Conservation (phyloP, 2,888 invertebrate species). For the Drosophila suboccidentalis region DNA sequence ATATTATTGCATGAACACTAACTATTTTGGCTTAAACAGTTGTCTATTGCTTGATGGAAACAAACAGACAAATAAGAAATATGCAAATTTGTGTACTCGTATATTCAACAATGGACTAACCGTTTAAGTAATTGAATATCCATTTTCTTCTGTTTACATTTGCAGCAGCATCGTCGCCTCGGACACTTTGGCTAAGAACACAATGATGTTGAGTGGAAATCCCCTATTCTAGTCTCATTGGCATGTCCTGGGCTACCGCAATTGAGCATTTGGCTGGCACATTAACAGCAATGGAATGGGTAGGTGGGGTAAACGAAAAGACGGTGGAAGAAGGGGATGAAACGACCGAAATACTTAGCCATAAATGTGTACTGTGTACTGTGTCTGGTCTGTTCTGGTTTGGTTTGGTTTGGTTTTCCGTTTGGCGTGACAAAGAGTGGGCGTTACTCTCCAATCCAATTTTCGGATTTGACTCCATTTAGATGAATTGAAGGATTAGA, state of each 20-base stretch:
- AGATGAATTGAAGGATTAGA: constrained; percentile 73
- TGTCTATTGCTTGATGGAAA: constrained; percentile 39
- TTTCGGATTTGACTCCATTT: constrained; percentile 81
- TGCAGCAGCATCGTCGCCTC: constrained; percentile 49
- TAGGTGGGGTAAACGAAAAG: neutral
- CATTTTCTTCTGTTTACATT: constrained; percentile 84
- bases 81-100: constrained; percentile 83
- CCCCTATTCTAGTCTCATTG: constrained; percentile 68
- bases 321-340: constrained; percentile 11
- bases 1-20: constrained; percentile 2
- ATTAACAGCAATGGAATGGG: constrained; percentile 50
- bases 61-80: constrained; percentile 79
- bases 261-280: constrained; percentile 79
- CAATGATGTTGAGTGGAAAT: constrained; percentile 65
- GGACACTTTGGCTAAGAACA: constrained; percentile 64
- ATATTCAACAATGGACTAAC: constrained; percentile 84
- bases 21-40: constrained; percentile 19
- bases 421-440: constrained; percentile 61
- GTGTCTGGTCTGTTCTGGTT: constrained; percentile 12
- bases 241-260: constrained; percentile 82
- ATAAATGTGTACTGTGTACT: constrained; percentile 47
- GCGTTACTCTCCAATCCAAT: constrained; percentile 82
- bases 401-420: too few relatives aligned
- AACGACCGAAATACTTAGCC: constrained; percentile 51
- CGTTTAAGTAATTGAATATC: constrained; percentile 86